Evolutionary conservation across 1,140 invertebrate species (phyloP), one percentile per base, ranked within the genome.

Genomic region (Cotesia chilonis): DNA sequence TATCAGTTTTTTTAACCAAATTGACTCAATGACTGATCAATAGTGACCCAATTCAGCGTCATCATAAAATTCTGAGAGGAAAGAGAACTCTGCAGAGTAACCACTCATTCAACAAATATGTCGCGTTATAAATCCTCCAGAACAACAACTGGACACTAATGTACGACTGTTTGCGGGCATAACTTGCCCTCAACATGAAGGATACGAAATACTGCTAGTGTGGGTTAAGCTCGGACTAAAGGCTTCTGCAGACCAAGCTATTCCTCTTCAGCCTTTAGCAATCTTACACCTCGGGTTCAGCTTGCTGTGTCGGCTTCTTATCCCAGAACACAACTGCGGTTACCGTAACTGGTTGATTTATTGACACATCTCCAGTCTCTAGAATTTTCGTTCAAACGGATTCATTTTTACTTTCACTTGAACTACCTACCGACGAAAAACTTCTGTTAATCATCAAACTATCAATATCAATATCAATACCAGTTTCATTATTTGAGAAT

Each of bases 111-210:
- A 47, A 47, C 41, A 47, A 47, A 47, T 47, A 6, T 47, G 41
- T 47, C 82, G 38, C 81, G 83, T 82, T 86, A 86, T 87, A 87
- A 87, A 87, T 87, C 84, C 85, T 85, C 79, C 80, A 85, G 82
- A 83, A 86, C 83, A 85, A 81, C 75, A 78, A 60, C 82, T 81
- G 79, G 83, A 84, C 84, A 86, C 85, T 87, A 87, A 87, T 85
- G 85, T 86, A 87, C 85, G 85, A 86, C 85, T 87, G 85, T 87
- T 87, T 87, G 85, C 82, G 84, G 84, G 85, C 84, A 87, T 86
- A 87, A 87, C 84, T 86, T 85, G 85, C 82, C 83, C 85, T 82
- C 81, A 79, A 85, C 85, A 85, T 82, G 84, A 86, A 83, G 83
- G 84, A 81, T 85, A 82, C 20, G 37, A 80, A 80, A 78, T 79